Evolutionary conservation across 2,113 vertebrate genomes (phyloP).

Genomic region (Callospermophilus lateralis): DNA sequence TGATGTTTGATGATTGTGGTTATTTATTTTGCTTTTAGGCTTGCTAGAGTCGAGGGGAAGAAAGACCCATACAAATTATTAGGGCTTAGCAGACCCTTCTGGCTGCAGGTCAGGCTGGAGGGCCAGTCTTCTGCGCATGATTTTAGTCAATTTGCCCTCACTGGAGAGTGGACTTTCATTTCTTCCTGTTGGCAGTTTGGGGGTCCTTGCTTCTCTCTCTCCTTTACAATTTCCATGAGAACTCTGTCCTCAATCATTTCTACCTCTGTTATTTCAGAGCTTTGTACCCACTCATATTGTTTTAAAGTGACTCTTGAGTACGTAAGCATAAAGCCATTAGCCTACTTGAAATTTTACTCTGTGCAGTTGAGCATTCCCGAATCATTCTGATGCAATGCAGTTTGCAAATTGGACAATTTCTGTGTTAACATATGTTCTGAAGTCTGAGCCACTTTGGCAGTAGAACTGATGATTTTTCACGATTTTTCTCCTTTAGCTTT

Average conservation of each 20-base stretch:
- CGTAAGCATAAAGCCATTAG: background rate
- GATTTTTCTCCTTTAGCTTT: background rate
- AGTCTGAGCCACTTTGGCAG: background rate
- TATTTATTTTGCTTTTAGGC: slow-evolving; percentile 27
- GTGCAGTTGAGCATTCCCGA: background rate
- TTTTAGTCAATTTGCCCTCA: background rate
- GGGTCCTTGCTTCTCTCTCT: background rate
- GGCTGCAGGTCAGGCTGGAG: background rate
- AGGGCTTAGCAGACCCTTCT: background rate
- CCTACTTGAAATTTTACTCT: background rate
- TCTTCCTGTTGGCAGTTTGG: background rate
- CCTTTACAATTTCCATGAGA: background rate
- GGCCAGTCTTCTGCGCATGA: background rate
- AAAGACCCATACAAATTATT: background rate
- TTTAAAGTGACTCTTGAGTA: background rate
- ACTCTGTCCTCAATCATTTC: background rate
- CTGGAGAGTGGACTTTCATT: background rate
- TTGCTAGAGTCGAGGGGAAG: background rate
- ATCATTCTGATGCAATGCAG: background rate
- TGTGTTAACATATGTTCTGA: background rate
- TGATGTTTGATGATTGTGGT: background rate
- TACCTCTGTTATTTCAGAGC: background rate
- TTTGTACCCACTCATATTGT: background rate
- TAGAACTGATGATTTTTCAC: background rate
- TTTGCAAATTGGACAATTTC: slow-evolving; percentile 19